Conservation (phyloP, 2,888 invertebrate species). For the Chrysotoxum bicinctum region DNA sequence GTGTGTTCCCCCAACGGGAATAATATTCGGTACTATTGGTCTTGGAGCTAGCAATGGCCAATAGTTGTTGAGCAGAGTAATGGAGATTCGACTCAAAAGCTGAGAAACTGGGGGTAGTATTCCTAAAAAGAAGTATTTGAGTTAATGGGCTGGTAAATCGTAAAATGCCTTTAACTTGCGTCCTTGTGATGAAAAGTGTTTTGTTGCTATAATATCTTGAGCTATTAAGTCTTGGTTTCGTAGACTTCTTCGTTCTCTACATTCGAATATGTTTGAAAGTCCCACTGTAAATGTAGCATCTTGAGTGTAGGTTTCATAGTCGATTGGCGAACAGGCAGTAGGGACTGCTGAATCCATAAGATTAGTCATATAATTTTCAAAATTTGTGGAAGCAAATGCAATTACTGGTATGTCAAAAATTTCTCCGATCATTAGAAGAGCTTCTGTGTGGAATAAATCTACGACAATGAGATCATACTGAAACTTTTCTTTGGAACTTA, state of each 20-base stretch:
- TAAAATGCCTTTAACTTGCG: background rate
- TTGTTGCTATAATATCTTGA: slow-evolving; percentile 78
- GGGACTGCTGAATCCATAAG: slow-evolving; percentile 82
- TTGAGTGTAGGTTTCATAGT: slow-evolving; percentile 80
- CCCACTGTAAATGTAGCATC: slow-evolving; percentile 82
- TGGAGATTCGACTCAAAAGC: slow-evolving; percentile 81
- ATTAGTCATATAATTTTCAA: slow-evolving; percentile 81
- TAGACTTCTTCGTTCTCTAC: slow-evolving; percentile 77
- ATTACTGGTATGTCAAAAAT: slow-evolving; percentile 80
- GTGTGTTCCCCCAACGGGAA: slow-evolving; percentile 84
- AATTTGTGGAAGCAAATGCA: slow-evolving; percentile 80
- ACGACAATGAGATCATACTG: slow-evolving; percentile 81
- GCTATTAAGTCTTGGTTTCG: slow-evolving; percentile 77
- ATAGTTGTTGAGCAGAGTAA: slow-evolving; percentile 83
- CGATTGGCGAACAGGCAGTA: slow-evolving; percentile 82
- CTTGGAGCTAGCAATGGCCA: slow-evolving; percentile 81
- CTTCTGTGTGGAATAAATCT: slow-evolving; percentile 81
- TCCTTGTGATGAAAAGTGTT: slow-evolving; percentile 76
- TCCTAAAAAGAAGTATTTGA: slow-evolving; percentile 36
- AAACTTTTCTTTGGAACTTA: slow-evolving; percentile 77
- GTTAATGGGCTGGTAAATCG: background rate
- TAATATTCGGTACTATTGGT: slow-evolving; percentile 81
- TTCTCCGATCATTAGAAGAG: slow-evolving; percentile 80
- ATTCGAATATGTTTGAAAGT: slow-evolving; percentile 82
- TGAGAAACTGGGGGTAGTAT: slow-evolving; percentile 75